Conservation (phyloP, 1,140 invertebrate genomes). For the Papilio polytes region DNA sequence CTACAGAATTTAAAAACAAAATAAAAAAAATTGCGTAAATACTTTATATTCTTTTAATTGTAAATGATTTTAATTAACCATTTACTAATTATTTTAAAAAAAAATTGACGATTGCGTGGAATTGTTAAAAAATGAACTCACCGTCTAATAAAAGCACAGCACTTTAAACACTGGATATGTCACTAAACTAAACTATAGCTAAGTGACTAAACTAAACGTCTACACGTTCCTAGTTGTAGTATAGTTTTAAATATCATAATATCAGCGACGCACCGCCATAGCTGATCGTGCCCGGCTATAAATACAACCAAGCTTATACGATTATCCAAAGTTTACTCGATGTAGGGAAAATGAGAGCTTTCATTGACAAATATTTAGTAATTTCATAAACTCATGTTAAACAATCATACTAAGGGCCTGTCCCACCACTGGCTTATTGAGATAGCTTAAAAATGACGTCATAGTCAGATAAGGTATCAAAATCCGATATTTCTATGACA, state of each 20-base stretch:
- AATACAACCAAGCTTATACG: conserved; percentile 52
- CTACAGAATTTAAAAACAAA: too few species aligned
- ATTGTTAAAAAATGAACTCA: not conserved
- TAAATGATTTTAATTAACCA: too few species aligned
- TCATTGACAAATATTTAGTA: not conserved
- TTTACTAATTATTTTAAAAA: too few species aligned
- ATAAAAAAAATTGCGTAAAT: too few species aligned
- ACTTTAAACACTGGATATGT: conserved; percentile 37
- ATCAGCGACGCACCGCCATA: conserved; percentile 47
- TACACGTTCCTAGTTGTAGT: conserved; percentile 55
- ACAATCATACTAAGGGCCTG: too few species aligned
- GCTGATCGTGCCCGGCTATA: conserved; percentile 53
- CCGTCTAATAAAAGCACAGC: conserved; percentile 30
- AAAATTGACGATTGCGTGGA: not conserved
- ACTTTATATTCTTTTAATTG: too few species aligned
- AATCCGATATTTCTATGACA: too few species aligned
- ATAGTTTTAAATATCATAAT: conserved; percentile 61
- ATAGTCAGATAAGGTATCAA: too few species aligned
- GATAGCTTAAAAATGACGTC: too few species aligned
- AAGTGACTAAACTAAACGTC: conserved; percentile 47
- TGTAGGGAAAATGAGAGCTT: conserved; percentile 28
- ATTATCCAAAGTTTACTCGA: conserved; percentile 56
- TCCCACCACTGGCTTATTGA: too few species aligned
- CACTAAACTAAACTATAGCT: conserved; percentile 40
- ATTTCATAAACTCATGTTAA: not conserved